Evolutionary conservation across 2,797 vertebrate species (phyloP), one percentile per base, ranked within the genome.

Genomic region (Liasis olivaceus): DNA sequence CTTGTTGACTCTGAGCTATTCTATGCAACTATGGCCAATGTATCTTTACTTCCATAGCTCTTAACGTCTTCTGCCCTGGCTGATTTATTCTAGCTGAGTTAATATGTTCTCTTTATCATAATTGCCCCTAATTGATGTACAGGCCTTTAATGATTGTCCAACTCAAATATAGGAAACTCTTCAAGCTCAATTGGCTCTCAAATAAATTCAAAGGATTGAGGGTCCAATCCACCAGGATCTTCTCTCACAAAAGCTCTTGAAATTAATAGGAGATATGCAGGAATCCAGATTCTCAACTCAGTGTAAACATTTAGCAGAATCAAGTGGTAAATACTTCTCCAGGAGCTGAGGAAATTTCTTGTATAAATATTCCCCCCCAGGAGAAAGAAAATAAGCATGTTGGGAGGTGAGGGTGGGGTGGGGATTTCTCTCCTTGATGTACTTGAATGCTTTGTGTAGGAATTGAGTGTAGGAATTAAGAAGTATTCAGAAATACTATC

Each of bases 51-150:
- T 94, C 89, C 6, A 0, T 91, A 81, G 63, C 91, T 24, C 2
- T 90, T 93, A 91, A 91, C 1, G 15, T 72, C 51, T 91, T 91
- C 69, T 94, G 90, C 62, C 31, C 54, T 91, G 58, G n/a, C 6
- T 95, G 54, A 77, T 93, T 97, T 94, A 36, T 59, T 87, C 93
- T 93, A 94, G 89, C 89, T 81, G 81, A 12, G 51, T 42, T 94
- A 94, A 93, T 94, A 54, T 87, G 3, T 90, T 91, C 54, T 36
- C 92, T 91, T 93, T 96, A 94, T 95, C 92, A 72, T 85, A 90
- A 96, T 93, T 94, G 94, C 36, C 62, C 42, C 94, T 90, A 92
- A 93, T 93, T 95, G 89, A 1, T 42, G 12, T 69, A 64, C 58
- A 93, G 77, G 4, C 15, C 87, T 47, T 94, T 96, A 91, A 95